Base-by-base conservation (phyloP, 2,888 invertebrate species). In the Nemotelus nigrinus region DNA sequence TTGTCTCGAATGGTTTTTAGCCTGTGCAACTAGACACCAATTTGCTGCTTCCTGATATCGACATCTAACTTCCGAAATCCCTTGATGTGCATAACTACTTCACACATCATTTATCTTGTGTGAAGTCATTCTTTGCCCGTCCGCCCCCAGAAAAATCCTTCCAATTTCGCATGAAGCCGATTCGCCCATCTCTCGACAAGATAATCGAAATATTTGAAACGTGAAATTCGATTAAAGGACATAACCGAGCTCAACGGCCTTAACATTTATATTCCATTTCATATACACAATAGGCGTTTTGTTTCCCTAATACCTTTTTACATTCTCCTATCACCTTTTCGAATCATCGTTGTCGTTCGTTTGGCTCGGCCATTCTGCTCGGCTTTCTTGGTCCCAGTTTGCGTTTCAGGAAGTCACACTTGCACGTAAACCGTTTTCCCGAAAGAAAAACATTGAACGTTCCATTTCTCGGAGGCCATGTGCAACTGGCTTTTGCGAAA, bases 171-270 rank as follows among this genome's bases (percentile, higher is more conserved):
- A 10, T 53, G 53, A 53, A 53, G 10, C 53, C 53, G 10, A 1
- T 53, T 10, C 53, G 7, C 5, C 3, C 3, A 53, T 25, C 25
- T 25, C 25, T 25, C 25, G 25, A 25, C 25, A 25, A 25, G 25
- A 39, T 48, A 50, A 68, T 68, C 48, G 3, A 68, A 68, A 68
- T 50, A 68, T 48, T 47, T 50, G 68, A 50, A 50, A 48, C 68
- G 48, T 68, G 68, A 68, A 68, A 68, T 68, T 68, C 48, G 68
- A 68, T 68, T 68, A 68, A 68, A 50, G 50, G 39, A 50, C 53
- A 39, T 48, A 50, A 50, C 4, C 25, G 8, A 10, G 6, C 25
- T 25, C 25, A 25, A 25, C 7, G 5, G 65, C 65, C 47, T 47
- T 67, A 4, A 8, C 50, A 10, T 48, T 48, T 43, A 68, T 48